Base-by-base conservation (phyloP, 2,797 vertebrate genomes). In the Etheostoma perlongum region DNA sequence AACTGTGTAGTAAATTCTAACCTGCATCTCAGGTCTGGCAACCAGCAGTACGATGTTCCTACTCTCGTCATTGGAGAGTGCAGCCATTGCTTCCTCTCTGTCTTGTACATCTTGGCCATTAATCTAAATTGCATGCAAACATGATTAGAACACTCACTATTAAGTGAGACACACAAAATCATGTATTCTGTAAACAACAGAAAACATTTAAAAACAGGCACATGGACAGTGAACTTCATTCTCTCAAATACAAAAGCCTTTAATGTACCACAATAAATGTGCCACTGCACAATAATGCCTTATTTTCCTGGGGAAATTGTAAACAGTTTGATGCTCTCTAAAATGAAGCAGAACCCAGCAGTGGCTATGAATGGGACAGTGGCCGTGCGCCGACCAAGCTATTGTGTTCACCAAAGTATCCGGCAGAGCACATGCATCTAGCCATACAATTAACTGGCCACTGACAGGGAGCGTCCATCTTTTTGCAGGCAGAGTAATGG, bases 381-480 rank as follows among this genome's bases (percentile, higher is more conserved):
- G 88, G 93, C 95, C 86, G 92, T 91, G 93, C 92, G 94, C 94
- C 92, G 95, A 95, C 94, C 86, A 94, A 67, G 82, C 78, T 82
- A 87, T 85, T 94, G 96, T 96, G 95, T 95, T 96, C 94, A 94
- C 96, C 95, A 95, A 95, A 94, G 96, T 62, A 87, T 96, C 95
- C 93, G 86, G 94, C 93, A 93, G 96, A 92, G 94, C 96, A 96
- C 95, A 97, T 97, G 96, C 95, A 97, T 97, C 96, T 95, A 96
- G 95, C 95, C 90, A 93, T 95, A 98, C 97, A 98, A 98, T 98
- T 98, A 98, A 97, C 96, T 94, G 96, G 94, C 89, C 90, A 75
- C 88, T 97, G 97, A 97, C 97, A 97, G 96, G 95, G 96, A 95
- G 95, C 95, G 96, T 98, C 96, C 96, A 97, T 98, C 97, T 98